These are phyloP conservation scores for Lasius platythorax DNA, from an alignment of 2,888 invertebrate genomes.

Conservation along the genomic window DNA sequence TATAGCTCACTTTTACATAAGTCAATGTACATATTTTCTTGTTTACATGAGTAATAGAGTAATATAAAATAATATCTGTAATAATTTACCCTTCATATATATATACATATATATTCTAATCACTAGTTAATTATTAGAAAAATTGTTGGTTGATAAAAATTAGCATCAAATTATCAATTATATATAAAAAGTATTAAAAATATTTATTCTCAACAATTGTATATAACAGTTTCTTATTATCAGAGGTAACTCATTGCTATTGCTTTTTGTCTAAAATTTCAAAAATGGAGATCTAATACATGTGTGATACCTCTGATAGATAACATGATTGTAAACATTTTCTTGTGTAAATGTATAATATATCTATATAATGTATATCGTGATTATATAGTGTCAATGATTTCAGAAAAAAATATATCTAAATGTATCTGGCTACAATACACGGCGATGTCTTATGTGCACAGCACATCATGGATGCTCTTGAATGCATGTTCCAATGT, in stretches of 20 bases:
- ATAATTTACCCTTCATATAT: conserved; percentile 42
- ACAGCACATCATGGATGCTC: conserved; percentile 88
- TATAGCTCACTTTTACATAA: conserved; percentile 62
- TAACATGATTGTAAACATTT: conserved; percentile 53
- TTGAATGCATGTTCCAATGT: conserved; percentile 91
- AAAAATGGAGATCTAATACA: neutral
- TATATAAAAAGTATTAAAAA: conserved; percentile 35
- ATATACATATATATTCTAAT: conserved; percentile 11
- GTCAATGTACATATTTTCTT: conserved; percentile 66
- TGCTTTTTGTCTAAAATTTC: neutral
- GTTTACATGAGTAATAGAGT: conserved; percentile 45
- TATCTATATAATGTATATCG: conserved; percentile 24
- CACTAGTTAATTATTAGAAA: conserved; percentile 23
- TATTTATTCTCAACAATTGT: conserved; percentile 56
- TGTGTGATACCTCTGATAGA: conserved; percentile 5
- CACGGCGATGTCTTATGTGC: neutral
- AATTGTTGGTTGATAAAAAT: conserved; percentile 18
- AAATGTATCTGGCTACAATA: conserved; percentile 58
- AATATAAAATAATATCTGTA: conserved; percentile 53
- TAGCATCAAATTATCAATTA: neutral
- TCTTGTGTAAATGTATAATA: conserved; percentile 33
- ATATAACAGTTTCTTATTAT: conserved; percentile 46
- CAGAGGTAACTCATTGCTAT: neutral
- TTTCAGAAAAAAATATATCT: conserved; percentile 26
- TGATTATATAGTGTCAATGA: conserved; percentile 25